Evolutionary conservation across 2,113 vertebrate species (phyloP).

Genomic region (Okapia johnstoni): DNA sequence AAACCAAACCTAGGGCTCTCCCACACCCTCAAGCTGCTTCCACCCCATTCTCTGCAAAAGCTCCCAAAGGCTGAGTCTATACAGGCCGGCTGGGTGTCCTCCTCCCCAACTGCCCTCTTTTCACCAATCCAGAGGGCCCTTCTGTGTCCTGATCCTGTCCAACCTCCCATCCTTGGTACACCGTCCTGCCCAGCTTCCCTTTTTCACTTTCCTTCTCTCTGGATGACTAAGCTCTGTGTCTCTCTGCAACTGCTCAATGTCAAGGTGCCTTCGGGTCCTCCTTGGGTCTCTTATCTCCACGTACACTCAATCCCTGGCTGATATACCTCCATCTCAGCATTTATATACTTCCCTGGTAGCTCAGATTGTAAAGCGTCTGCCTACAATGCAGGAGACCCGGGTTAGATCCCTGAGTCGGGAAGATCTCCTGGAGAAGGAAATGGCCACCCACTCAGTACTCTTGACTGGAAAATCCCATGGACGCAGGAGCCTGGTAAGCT

Average conservation of each 20-base stretch:
- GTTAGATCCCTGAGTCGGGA: background rate
- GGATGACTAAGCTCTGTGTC: background rate
- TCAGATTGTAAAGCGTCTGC: background rate
- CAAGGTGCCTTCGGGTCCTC: background rate
- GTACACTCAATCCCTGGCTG: background rate
- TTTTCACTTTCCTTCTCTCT: background rate
- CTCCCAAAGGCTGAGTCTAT: background rate
- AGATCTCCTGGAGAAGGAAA: background rate
- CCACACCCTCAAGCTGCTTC: too few species aligned
- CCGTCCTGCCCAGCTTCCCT: background rate
- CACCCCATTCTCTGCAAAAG: background rate
- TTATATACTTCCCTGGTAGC: background rate
- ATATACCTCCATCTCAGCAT: background rate
- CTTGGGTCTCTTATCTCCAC: background rate
- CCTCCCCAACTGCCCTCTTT: background rate
- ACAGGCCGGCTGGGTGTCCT: background rate
- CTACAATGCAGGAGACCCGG: background rate
- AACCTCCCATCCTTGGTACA: background rate
- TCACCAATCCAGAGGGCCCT: background rate
- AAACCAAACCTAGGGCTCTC: background rate
- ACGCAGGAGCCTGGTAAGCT: background rate
- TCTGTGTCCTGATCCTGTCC: background rate
- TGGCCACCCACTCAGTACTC: background rate
- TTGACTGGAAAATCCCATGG: background rate
- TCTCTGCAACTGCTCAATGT: background rate